Evolutionary conservation across 2,113 vertebrate genomes (phyloP).

Genomic region (Xiphophorus maculatus): DNA sequence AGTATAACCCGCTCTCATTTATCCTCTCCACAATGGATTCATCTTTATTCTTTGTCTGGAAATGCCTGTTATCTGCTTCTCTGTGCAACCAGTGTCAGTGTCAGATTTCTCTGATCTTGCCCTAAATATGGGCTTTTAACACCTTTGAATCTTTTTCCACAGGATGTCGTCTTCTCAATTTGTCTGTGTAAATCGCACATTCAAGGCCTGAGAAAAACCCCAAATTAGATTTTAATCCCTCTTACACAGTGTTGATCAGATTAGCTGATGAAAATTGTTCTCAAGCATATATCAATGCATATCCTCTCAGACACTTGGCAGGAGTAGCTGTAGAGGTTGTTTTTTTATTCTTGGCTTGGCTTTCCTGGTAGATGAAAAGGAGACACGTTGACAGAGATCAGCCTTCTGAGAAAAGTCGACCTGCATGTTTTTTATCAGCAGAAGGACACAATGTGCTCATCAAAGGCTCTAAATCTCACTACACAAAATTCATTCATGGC

Average conservation of each 20-base stretch:
- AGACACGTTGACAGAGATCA: constrained; percentile 43
- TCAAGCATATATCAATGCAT: constrained; percentile 4
- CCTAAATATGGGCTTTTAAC: constrained; percentile 42
- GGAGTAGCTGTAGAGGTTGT: constrained; percentile 19
- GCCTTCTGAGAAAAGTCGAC: constrained; percentile 16
- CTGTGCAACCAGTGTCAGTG: constrained; percentile 22
- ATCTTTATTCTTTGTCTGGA: constrained; percentile 43
- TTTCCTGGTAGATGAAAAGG: constrained; percentile 43
- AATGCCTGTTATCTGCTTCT: constrained; percentile 27
- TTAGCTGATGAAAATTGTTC: constrained; percentile 41
- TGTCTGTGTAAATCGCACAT: constrained; percentile 31
- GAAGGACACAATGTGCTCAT: constrained; percentile 17
- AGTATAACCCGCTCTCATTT: constrained; percentile 1
- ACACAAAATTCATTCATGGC: constrained; percentile 24
- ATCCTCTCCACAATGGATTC: constrained; percentile 20
- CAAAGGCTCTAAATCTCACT: constrained; percentile 25
- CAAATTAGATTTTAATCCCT: constrained; percentile 30
- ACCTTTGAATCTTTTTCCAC: constrained; percentile 21
- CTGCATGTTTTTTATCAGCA: constrained; percentile 17
- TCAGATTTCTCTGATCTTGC: constrained; percentile 7
- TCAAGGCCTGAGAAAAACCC: constrained; percentile 32
- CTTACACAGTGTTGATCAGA: constrained; percentile 44
- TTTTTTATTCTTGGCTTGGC: constrained; percentile 17
- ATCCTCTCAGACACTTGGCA: constrained; percentile 24
- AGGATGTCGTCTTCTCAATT: constrained; percentile 30